These are phyloP conservation scores for Malurus alboscapulatus DNA, from an alignment of 2,113 vertebrate species.

Conservation along the genomic window DNA sequence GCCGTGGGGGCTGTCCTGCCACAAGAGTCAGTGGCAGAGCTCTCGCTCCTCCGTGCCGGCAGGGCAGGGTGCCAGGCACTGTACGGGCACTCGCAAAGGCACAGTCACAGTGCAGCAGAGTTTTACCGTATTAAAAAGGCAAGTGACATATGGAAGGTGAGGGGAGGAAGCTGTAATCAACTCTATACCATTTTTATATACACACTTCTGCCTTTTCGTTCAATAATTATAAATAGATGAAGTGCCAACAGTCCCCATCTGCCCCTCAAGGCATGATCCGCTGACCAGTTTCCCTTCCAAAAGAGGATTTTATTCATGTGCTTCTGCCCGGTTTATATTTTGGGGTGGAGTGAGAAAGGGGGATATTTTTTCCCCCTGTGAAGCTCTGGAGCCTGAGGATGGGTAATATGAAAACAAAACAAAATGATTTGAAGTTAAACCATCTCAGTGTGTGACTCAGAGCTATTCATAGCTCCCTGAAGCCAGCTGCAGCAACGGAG, in stretches of 20 bases:
- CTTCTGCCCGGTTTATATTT: slow-evolving; percentile 7
- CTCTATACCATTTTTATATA: slow-evolving; percentile 66
- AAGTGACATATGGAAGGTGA: slow-evolving; percentile 67
- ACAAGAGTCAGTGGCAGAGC: background rate
- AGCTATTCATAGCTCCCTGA: slow-evolving; percentile 82
- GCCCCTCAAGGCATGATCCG: slow-evolving; percentile 6
- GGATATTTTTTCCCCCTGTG: background rate
- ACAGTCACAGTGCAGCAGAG: slow-evolving; percentile 10
- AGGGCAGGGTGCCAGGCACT: background rate
- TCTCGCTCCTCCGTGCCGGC: background rate
- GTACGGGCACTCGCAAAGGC: background rate
- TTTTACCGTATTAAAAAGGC: slow-evolving; percentile 56
- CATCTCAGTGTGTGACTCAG: slow-evolving; percentile 80
- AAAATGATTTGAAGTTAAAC: slow-evolving; percentile 74
- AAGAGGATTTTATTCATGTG: background rate
- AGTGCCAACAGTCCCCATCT: slow-evolving; percentile 69
- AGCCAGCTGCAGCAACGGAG: slow-evolving; percentile 82
- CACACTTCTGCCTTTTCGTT: slow-evolving; percentile 65
- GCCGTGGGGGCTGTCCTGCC: background rate
- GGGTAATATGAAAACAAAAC: slow-evolving; percentile 64
- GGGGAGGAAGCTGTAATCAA: slow-evolving; percentile 66
- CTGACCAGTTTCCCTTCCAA: slow-evolving; percentile 46
- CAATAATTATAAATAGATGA: slow-evolving; percentile 71
- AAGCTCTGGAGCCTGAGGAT: slow-evolving; percentile 44
- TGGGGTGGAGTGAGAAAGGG: slow-evolving; percentile 21